Percentiles rank a stretch among this genome's conserved stretches.
Conservation (phyloP, 2,113 vertebrate genomes). For the Calcarius ornatus region DNA sequence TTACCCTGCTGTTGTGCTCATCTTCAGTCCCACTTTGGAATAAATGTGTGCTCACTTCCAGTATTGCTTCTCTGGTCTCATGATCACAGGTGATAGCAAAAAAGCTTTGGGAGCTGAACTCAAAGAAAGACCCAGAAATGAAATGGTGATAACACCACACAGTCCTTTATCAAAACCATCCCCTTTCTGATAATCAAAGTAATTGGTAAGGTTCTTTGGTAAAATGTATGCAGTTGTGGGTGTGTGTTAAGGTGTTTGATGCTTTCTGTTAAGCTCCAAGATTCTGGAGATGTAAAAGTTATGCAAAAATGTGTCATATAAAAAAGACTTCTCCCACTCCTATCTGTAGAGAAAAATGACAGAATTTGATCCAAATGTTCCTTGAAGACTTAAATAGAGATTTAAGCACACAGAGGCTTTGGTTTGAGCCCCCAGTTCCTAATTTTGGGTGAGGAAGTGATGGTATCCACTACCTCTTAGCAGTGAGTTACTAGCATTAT, state of each 20-base stretch:
- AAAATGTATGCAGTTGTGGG: background rate
- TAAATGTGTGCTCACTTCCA: background rate
- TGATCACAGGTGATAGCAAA: rapidly evolving
- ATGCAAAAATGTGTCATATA: background rate
- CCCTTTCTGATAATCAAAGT: background rate
- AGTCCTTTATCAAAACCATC: background rate
- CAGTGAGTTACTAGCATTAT: background rate
- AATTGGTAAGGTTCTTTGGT: background rate
- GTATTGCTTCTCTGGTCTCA: background rate
- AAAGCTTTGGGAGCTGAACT: background rate
- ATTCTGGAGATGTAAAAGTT: background rate
- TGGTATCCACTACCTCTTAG: background rate
- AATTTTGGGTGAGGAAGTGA: background rate
- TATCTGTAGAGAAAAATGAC: background rate
- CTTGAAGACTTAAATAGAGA: background rate
- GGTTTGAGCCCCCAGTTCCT: background rate
- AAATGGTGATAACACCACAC: background rate
- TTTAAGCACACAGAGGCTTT: background rate
- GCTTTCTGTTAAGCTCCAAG: background rate
- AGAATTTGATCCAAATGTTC: background rate
- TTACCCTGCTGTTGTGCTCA: background rate
- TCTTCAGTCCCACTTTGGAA: background rate
- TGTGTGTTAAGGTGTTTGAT: slow-evolving; percentile 5
- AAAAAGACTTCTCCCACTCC: slow-evolving; percentile 34
- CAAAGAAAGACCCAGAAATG: background rate